A percentile compares a stretch with the other conserved stretches of the same genome.
phyloP scores from a whole-genome alignment of 2,113 vertebrate species.

The Cyphomyrus discorhynchus region DNA sequence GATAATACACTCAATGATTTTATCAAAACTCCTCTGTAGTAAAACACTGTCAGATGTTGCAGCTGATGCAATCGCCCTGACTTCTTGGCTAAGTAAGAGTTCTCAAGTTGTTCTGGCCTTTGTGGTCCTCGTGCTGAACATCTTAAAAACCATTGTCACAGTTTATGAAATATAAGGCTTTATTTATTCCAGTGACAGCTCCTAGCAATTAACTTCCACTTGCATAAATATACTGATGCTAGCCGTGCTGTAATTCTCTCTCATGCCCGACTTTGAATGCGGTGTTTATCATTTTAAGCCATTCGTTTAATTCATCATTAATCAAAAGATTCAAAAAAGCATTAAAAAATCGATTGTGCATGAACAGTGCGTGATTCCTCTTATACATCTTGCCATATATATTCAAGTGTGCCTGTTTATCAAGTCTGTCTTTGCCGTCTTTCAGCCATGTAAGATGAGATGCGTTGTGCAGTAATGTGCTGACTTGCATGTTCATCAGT shows the following conservation, averaged over 20 bases:
- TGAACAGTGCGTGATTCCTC: neutral
- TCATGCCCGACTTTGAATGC: neutral
- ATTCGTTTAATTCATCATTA: neutral
- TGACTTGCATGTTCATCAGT: neutral
- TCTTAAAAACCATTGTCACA: neutral
- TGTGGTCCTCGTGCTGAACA: neutral
- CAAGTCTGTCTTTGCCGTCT: neutral
- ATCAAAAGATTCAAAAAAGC: neutral
- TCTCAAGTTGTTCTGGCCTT: slow-evolving; percentile 21
- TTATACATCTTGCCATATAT: neutral
- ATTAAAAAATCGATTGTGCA: neutral
- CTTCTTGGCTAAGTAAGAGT: slow-evolving; percentile 28
- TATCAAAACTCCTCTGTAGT: slow-evolving; percentile 19
- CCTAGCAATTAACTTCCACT: neutral
- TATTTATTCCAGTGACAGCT: neutral
- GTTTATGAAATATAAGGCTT: neutral
- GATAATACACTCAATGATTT: slow-evolving; percentile 38
- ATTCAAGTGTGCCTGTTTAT: neutral
- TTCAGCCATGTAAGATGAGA: neutral
- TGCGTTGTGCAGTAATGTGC: neutral
- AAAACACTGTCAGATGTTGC: slow-evolving; percentile 25
- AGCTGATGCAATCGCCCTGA: slow-evolving; percentile 19
- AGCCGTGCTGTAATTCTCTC: neutral
- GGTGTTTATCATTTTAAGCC: neutral
- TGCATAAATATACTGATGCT: neutral